Percentiles rank a stretch among this genome's conserved stretches.
Evolutionary conservation across 2,113 vertebrate species (phyloP).

Genomic region (Benitochromis conjunctus): DNA sequence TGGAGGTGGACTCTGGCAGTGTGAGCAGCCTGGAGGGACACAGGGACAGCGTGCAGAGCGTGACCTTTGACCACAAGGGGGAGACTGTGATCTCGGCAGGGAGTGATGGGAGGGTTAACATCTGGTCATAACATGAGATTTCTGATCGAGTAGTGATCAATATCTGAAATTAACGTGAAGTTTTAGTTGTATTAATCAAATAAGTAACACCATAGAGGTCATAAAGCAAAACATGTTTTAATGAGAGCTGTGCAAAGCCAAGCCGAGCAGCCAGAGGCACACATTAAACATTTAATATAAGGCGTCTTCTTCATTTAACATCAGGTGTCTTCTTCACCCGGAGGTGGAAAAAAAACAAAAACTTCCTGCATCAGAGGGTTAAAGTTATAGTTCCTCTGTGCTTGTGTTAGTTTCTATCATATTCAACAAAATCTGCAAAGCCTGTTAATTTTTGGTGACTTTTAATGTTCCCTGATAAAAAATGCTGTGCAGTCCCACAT

Average conservation of each 20-base stretch:
- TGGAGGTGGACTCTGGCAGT: conserved; percentile 46
- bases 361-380: neutral
- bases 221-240: neutral
- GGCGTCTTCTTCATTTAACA: neutral
- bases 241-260: neutral
- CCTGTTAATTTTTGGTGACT: neutral
- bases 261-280: neutral
- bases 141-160: neutral
- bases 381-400: neutral
- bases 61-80: conserved; percentile 20
- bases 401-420: neutral
- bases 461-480: neutral
- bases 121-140: conserved; percentile 4
- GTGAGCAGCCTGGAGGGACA: neutral
- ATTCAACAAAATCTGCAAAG: neutral
- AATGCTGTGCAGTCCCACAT: neutral
- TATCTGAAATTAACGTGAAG: neutral
- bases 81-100: conserved; percentile 34
- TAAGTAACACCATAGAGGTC: neutral
- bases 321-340: neutral
- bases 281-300: neutral
- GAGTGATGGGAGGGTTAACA: conserved; percentile 16
- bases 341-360: neutral
- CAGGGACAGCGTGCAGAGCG: conserved; percentile 1
- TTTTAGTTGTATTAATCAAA: neutral